These are phyloP conservation scores for Limnephilus rhombicus DNA, from an alignment of 2,888 invertebrate species.

Conservation along the genomic window DNA sequence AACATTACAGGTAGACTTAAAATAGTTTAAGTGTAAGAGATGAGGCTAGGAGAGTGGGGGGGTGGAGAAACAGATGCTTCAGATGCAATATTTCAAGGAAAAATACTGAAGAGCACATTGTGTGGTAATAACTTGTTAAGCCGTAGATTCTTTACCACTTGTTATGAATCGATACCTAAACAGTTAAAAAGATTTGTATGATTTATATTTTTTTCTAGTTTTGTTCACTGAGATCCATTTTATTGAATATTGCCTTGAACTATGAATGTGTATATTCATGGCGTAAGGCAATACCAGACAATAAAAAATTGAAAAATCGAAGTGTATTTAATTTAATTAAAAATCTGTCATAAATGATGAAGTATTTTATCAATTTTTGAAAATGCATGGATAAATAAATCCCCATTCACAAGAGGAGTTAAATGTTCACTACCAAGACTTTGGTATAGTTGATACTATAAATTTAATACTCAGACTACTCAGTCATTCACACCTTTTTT, in stretches of 20 bases:
- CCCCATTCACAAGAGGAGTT: background rate
- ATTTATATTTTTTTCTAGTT: background rate
- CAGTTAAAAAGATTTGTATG: background rate
- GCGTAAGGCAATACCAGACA: too few relatives aligned
- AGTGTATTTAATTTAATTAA: too few relatives aligned
- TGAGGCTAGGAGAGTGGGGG: constrained; percentile 48
- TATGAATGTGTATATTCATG: too few relatives aligned
- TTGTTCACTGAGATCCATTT: too few relatives aligned
- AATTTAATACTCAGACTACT: background rate
- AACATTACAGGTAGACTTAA: constrained; percentile 52
- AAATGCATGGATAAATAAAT: background rate
- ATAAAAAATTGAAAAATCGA: too few relatives aligned
- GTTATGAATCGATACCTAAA: background rate
- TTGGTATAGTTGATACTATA: too few relatives aligned
- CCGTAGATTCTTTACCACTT: background rate
- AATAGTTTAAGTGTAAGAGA: constrained; percentile 58
- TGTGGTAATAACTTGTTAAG: constrained; percentile 11
- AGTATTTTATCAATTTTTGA: background rate
- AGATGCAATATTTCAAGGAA: constrained; percentile 61
- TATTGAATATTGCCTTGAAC: too few relatives aligned
- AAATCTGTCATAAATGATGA: too few relatives aligned
- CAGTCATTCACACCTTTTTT: background rate
- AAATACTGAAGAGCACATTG: constrained; percentile 64
- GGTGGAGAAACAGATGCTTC: constrained; percentile 49
- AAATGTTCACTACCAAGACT: background rate